Percentiles rank a stretch among this genome's conserved stretches.
Evolutionary conservation across 2,113 vertebrate genomes (phyloP).

Genomic region (Bubalus kerabau): DNA sequence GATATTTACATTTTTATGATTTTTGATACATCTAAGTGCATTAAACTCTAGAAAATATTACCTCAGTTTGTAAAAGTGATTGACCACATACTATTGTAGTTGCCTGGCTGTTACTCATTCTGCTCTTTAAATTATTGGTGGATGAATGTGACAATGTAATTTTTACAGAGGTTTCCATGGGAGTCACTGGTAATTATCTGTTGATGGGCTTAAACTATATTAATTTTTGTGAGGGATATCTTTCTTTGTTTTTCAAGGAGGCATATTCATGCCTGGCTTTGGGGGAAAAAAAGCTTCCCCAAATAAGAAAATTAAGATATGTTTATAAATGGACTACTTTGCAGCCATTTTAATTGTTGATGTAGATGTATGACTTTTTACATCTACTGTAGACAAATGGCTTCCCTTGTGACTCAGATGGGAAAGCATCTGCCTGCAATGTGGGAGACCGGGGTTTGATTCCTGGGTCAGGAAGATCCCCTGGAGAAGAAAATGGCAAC

Average conservation of each 20-base stretch:
- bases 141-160: neutral
- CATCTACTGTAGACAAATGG: neutral
- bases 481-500: neutral
- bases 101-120: neutral
- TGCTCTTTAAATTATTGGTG: neutral
- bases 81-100: neutral
- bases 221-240: neutral
- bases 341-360: neutral
- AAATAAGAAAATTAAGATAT: neutral
- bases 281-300: neutral
- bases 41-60: neutral
- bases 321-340: neutral
- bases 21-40: neutral
- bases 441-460: neutral
- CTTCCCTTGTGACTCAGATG: neutral
- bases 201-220: neutral
- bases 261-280: neutral
- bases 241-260: neutral
- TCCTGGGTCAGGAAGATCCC: neutral
- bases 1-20: neutral
- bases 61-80: neutral
- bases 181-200: neutral
- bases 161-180: neutral
- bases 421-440: neutral
- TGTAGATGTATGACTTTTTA: neutral